These are phyloP conservation scores for Pogonocichla stellata DNA, from an alignment of 2,113 vertebrate genomes.

Conservation along the genomic window DNA sequence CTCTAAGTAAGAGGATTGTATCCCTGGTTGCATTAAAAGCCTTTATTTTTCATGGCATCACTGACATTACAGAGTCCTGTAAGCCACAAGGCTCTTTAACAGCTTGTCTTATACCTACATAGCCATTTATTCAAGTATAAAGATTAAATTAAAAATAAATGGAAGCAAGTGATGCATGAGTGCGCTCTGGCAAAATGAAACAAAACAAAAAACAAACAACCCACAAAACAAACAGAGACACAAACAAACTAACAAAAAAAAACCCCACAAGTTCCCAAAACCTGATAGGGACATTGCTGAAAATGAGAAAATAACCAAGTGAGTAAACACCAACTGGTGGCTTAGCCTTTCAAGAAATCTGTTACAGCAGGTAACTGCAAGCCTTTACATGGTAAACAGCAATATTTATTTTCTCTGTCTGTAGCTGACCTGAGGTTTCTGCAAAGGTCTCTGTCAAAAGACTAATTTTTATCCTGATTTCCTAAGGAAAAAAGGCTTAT, in stretches of 20 bases:
- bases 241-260: neutral
- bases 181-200: neutral
- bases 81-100: conserved; percentile 5
- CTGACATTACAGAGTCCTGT: neutral
- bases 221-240: neutral
- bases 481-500: neutral
- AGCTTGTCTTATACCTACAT: conserved; percentile 9
- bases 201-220: neutral
- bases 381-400: neutral
- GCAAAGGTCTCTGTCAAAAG: neutral
- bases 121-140: neutral
- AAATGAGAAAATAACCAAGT: too few species aligned
- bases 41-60: neutral
- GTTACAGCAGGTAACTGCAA: neutral
- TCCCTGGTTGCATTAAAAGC: neutral
- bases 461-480: neutral
- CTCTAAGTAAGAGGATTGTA: neutral
- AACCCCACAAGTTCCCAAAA: neutral
- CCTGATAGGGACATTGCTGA: too few species aligned
- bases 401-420: neutral
- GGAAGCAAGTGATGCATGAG: conserved; percentile 42
- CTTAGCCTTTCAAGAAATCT: neutral
- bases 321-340: neutral
- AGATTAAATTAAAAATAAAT: conserved; percentile 51
- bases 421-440: neutral